Base-by-base conservation (phyloP, 1,140 invertebrate genomes). In the Sarcophaga bullata region DNA sequence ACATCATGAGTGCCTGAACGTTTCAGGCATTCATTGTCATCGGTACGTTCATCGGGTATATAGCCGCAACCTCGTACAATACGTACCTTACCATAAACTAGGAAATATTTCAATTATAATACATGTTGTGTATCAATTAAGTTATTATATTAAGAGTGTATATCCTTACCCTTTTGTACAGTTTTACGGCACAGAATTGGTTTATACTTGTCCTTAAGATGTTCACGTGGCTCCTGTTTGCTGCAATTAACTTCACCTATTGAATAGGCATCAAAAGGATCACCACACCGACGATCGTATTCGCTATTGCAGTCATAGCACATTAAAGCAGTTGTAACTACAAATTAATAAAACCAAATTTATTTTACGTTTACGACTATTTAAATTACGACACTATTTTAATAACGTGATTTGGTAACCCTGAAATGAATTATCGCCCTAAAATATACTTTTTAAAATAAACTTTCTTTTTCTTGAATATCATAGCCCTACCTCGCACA, bases 241-340 rank as follows among this genome's bases (percentile, higher is more conserved):
- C 95, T 94, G 90, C 96, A 97, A 90, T 97, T 96, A 6, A 97
- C 94, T 81, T 93, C 92, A 17, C 95, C 96, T 80, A 97, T 92
- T 73, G 94, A 95, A 89, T 95, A 96, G 0, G 94, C 91, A 87
- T 96, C 94, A 86, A 97, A 97, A 4, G 95, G 94, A 87, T 97
- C 95, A 4, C 94, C 96, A 86, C 96, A 97, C 85, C 95, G 92
- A 25, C 95, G 95, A 90, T 97, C 96, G 86, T 93, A 96, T 73
- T 93, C 93, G 80, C 95, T 96, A 91, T 97, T 97, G 90, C 96
- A 97, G 84, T 96, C 93, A 86, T 96, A 97, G 87, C 96, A 97
- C 85, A 89, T 90, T 8, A 90, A 83, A 84, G 87, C 89, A 84
- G 86, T 88, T 58, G 91, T 85, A 80, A 92, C 93, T 93, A 84